Conservation (phyloP, 2,113 vertebrate species). For the Sminthopsis crassicaudata region DNA sequence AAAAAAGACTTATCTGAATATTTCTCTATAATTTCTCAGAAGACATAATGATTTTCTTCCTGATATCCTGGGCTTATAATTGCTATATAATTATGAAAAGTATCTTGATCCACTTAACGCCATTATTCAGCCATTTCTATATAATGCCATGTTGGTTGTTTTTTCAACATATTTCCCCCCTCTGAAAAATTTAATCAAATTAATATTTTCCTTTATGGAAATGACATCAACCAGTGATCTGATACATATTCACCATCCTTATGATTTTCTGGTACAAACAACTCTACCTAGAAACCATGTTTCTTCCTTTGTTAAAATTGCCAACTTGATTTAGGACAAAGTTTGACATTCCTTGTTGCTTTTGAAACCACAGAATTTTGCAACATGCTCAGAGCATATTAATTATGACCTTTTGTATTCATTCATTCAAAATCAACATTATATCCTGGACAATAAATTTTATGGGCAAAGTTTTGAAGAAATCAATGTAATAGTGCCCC, state of each 20-base stretch:
- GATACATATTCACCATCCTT: not conserved
- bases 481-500: not conserved
- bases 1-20: too few relatives aligned
- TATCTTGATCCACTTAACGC: not conserved
- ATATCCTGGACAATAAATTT: not conserved
- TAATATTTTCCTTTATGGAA: not conserved
- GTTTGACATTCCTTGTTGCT: not conserved
- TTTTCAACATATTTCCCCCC: not conserved
- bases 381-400: not conserved
- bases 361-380: not conserved
- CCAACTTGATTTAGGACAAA: not conserved
- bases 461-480: not conserved
- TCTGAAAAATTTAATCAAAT: not conserved
- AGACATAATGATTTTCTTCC: not conserved
- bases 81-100: not conserved
- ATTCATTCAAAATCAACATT: not conserved
- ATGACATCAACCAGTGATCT: not conserved
- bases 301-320: not conserved
- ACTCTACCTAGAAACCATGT: not conserved
- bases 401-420: not conserved
- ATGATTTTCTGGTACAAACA: not conserved
- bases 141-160: not conserved
- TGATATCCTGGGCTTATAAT: not conserved
- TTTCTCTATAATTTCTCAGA: not conserved
- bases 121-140: not conserved